These are phyloP conservation scores for Myripristis jacobus DNA, from an alignment of 2,797 vertebrate species.

Conservation along the genomic window DNA sequence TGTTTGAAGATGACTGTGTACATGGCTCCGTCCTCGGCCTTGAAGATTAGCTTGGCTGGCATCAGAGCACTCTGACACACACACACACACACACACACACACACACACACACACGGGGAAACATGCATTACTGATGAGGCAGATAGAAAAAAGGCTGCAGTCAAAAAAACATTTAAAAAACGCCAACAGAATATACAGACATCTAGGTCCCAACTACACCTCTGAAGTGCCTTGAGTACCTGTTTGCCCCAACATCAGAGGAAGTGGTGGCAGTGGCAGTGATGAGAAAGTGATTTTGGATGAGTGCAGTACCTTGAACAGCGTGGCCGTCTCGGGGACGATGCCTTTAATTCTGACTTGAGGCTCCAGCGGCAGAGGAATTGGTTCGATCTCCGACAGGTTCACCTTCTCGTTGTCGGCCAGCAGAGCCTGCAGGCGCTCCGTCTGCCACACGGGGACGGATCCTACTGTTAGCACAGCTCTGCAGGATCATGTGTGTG, in stretches of 20 bases:
- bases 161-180: background rate
- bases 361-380: slow-evolving; percentile 96
- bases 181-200: no score
- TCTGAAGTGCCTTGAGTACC: background rate
- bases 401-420: slow-evolving; percentile 98
- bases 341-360: slow-evolving; percentile 95
- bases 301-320: slow-evolving; percentile 90
- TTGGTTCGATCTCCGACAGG: slow-evolving; percentile 94
- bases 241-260: no score
- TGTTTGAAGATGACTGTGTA: slow-evolving; percentile 99
- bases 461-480: slow-evolving; percentile 7
- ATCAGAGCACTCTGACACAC: slow-evolving; percentile 92
- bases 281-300: no score
- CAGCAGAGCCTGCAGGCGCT: slow-evolving; percentile 93
- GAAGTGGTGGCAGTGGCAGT: no score
- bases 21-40: slow-evolving; percentile 93
- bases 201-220: background rate
- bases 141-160: background rate
- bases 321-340: slow-evolving; percentile 94
- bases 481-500: background rate
- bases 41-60: slow-evolving; percentile 98
- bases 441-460: slow-evolving; percentile 85
- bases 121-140: background rate
- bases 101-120: slow-evolving; percentile 26
- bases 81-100: slow-evolving; percentile 25